A percentile compares a stretch with the other conserved stretches of the same genome.
Conservation (phyloP, 2,113 vertebrate genomes). For the Chitala chitala region DNA sequence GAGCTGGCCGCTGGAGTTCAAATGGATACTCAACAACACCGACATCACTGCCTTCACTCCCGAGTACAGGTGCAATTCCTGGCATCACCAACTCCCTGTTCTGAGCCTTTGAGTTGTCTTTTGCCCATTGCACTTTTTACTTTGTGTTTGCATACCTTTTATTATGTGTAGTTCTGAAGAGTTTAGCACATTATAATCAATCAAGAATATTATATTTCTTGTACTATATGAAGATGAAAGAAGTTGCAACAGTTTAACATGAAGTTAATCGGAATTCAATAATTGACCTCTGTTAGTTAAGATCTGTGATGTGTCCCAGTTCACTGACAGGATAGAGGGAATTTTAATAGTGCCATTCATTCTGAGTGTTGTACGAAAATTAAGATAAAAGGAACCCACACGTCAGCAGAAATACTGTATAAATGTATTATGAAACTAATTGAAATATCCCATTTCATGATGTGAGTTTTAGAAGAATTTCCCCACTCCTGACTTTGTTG, state of each 20-base stretch:
- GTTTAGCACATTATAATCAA: no score
- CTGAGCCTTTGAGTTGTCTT: not conserved
- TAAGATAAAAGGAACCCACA: not conserved
- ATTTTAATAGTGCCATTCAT: constrained; percentile 6
- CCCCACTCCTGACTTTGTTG: no score
- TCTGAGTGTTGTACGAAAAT: not conserved
- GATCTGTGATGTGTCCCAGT: not conserved
- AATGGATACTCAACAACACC: constrained; percentile 74
- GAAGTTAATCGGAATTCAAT: not conserved
- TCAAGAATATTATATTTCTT: not conserved
- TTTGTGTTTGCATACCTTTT: no score
- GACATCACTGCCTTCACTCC: constrained; percentile 79
- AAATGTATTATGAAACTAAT: not conserved
- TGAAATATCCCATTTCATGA: not conserved
- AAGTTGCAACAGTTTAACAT: not conserved
- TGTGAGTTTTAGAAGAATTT: no score
- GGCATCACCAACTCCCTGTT: not conserved
- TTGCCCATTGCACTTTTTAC: no score
- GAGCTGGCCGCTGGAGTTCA: constrained; percentile 93
- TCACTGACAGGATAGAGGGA: not conserved
- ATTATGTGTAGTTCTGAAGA: no score
- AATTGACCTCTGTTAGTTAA: not conserved
- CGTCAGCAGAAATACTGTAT: not conserved
- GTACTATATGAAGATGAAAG: not conserved
- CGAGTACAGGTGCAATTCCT: constrained; percentile 71